Evolutionary conservation across 2,113 vertebrate genomes (phyloP), one percentile per base, ranked within the genome.

Genomic region (Danionella cerebrum): DNA sequence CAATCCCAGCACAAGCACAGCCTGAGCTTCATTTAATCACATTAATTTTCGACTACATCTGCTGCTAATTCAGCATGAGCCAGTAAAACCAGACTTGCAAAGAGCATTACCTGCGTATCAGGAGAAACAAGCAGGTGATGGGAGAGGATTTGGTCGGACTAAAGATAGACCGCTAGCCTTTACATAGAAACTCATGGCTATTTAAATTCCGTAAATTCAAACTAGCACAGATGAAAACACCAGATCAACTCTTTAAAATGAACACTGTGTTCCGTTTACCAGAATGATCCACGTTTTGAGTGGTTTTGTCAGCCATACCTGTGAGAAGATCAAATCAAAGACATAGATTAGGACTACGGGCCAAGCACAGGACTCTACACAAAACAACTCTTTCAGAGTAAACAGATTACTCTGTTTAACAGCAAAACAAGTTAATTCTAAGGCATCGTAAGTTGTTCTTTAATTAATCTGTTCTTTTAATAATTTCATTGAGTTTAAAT

Each of bases 51-150:
- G 24, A 60, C 57, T 58, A 12, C 13, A 58, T 9, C 24, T 25
- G 27, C 14, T 3, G 19, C 12, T 25, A 44, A 60, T 60, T 42
- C 57, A 60, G 39, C 58, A 45, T 31, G 29, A 62, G 45, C 41
- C 6, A 45, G 16, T 16, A 31, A 62, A 45, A 33, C 45, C 39
- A 45, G 58, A 62, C 58, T 5, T 45, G 57, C 14, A 60, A 62
- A 62, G 24, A 45, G 41, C 58, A 62, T 62, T 62, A 62, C 25
- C 25, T 45, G 1, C 41, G 58, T 62, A 62, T 60, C 19, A 39
- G 39, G 54, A 58, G 35, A 44, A 60, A 19, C 25, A 58, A 58
- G 12, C 35, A 25, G 36, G 21, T 45, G 39, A 45, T n/a, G 41
- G 35, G 38, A 57, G 53, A 57, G 53, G 16, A 45, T 62, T 45